Evolutionary conservation across 2,113 vertebrate species (phyloP).

Genomic region (Syngnathus scovelli): DNA sequence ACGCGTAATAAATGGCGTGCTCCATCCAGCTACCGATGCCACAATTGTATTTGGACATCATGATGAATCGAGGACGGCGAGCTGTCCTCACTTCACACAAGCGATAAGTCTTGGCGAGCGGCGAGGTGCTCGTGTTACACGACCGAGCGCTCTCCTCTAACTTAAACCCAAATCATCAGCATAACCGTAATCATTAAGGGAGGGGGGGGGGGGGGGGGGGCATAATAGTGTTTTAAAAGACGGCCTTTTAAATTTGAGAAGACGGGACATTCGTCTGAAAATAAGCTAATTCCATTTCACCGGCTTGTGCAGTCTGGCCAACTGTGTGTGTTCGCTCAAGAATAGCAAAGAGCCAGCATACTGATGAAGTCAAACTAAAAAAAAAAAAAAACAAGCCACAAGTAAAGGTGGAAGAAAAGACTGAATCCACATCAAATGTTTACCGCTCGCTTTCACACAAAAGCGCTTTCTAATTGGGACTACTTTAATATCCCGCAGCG

Average conservation of each 20-base stretch:
- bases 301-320: neutral
- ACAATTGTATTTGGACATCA: constrained; percentile 59
- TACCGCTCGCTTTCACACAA: neutral
- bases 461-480: neutral
- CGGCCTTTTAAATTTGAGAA: neutral
- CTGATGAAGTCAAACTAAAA: neutral
- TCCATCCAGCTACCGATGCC: constrained; percentile 42
- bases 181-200: neutral
- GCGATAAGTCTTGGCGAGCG: constrained; percentile 47
- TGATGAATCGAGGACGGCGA: constrained; percentile 65
- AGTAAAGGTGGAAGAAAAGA: constrained; percentile 16
- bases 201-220: neutral
- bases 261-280: neutral
- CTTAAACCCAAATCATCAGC: neutral
- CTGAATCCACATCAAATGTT: neutral
- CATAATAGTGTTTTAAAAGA: neutral
- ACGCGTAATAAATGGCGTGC: constrained; percentile 61
- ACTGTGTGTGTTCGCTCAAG: neutral
- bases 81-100: constrained; percentile 40
- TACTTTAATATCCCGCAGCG: constrained; percentile 21
- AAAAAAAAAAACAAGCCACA: neutral
- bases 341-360: neutral
- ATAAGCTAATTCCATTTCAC: neutral
- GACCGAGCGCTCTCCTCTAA: neutral
- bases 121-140: constrained; percentile 9